Conservation (phyloP, 2,888 invertebrate genomes). For the Sarcophaga rosellei region DNA sequence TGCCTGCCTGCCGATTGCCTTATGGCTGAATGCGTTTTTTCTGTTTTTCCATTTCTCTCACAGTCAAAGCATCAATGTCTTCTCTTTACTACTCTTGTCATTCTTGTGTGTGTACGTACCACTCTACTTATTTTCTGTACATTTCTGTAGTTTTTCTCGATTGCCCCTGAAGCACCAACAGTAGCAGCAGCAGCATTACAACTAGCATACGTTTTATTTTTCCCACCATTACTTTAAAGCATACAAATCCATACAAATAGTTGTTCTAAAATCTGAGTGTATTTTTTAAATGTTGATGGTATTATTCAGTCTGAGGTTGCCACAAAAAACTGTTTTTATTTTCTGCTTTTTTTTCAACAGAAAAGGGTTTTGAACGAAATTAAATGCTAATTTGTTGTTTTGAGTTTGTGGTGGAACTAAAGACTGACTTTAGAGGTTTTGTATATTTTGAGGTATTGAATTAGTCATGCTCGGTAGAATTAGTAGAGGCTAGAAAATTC, state of each 20-base stretch:
- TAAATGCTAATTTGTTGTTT: too few species aligned
- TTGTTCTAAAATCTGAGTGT: background rate
- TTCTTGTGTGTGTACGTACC: background rate
- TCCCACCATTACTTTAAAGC: conserved; percentile 37
- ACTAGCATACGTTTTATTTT: conserved; percentile 31
- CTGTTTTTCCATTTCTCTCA: conserved; percentile 1
- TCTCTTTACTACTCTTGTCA: conserved; percentile 1
- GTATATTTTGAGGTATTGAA: too few species aligned
- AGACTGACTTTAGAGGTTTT: too few species aligned
- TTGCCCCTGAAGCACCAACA: conserved; percentile 27
- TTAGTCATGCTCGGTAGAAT: too few species aligned
- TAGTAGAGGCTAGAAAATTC: too few species aligned
- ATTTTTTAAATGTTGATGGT: conserved; percentile 6
- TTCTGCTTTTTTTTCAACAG: too few species aligned
- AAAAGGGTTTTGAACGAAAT: too few species aligned
- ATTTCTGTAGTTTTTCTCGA: conserved; percentile 14
- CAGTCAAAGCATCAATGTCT: conserved; percentile 46
- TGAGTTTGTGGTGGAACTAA: too few species aligned
- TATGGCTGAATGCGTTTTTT: conserved; percentile 12
- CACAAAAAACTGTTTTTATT: too few species aligned
- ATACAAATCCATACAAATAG: conserved; percentile 7
- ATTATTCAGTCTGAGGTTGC: background rate
- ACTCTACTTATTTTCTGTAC: background rate
- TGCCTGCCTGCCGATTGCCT: conserved; percentile 29
- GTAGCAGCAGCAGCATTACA: background rate